phyloP scores from a whole-genome alignment of 1,140 invertebrate genomes.

The Spodoptera frugiperda region DNA sequence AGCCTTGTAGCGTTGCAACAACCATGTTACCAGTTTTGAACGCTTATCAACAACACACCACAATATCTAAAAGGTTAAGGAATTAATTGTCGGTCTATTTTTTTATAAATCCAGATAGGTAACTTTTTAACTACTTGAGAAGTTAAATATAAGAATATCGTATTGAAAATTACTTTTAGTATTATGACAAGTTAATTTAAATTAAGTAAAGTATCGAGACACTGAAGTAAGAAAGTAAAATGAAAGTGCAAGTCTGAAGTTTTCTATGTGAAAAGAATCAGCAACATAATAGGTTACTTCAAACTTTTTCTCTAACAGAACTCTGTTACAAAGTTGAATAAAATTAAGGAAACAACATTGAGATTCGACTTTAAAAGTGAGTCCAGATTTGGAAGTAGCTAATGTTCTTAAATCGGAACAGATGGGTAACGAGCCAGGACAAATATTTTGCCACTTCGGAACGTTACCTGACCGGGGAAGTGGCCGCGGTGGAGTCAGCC shows the following conservation, averaged over 20 bases:
- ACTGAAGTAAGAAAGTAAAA: neutral
- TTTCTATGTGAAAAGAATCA: constrained; percentile 14
- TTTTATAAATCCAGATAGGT: no score
- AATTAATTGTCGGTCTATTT: constrained; percentile 35
- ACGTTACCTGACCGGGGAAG: constrained; percentile 82
- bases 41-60: constrained; percentile 45
- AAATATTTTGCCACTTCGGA: constrained; percentile 84
- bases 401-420: constrained; percentile 79
- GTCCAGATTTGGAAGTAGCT: constrained; percentile 68
- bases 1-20: constrained; percentile 52
- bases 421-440: constrained; percentile 74
- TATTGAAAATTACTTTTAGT: neutral
- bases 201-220: neutral
- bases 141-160: neutral
- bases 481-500: constrained; percentile 73
- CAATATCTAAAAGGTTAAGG: constrained; percentile 39
- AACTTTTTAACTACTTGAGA: no score
- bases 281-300: constrained; percentile 6
- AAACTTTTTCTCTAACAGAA: constrained; percentile 35
- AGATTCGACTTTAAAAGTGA: constrained; percentile 54
- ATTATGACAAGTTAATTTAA: neutral
- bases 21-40: constrained; percentile 60
- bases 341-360: constrained; percentile 44
- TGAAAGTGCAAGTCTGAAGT: constrained; percentile 1
- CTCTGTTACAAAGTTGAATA: constrained; percentile 11